Conservation (phyloP, 2,888 invertebrate species). For the Nasonia oneida region DNA sequence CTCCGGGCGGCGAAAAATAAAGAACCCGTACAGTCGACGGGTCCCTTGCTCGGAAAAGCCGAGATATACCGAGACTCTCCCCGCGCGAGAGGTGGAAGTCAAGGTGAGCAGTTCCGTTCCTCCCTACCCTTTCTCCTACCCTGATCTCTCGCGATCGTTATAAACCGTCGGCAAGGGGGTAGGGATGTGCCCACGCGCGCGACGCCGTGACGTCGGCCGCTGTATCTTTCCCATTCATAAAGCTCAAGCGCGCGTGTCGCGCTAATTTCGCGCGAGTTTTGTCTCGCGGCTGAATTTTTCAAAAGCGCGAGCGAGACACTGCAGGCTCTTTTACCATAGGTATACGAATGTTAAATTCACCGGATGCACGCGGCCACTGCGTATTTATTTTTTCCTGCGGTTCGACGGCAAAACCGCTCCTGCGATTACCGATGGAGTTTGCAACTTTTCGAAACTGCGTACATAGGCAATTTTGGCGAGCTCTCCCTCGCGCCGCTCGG, state of each 20-base stretch:
- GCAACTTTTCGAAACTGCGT: not conserved
- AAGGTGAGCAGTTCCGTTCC: slow-evolving; percentile 29
- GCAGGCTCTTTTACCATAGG: too few relatives aligned
- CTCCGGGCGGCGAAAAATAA: slow-evolving; percentile 1
- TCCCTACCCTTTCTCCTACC: not conserved
- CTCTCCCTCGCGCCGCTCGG: not conserved
- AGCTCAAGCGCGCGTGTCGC: not conserved
- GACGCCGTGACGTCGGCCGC: slow-evolving; percentile 31
- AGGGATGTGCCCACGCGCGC: not conserved
- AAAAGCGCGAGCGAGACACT: too few relatives aligned
- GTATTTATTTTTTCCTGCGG: not conserved
- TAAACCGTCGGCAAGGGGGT: not conserved
- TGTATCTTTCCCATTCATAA: slow-evolving; percentile 39
- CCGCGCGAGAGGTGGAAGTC: slow-evolving; percentile 22
- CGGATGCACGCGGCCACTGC: too few relatives aligned
- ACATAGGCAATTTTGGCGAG: not conserved
- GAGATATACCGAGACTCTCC: not conserved
- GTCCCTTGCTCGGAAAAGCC: not conserved
- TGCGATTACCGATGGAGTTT: too few relatives aligned
- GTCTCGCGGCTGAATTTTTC: not conserved
- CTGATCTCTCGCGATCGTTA: slow-evolving; percentile 28
- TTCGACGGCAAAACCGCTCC: too few relatives aligned
- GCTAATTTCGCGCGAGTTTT: not conserved
- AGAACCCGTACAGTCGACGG: not conserved
- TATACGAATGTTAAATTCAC: too few relatives aligned